Conservation (phyloP, 37 sponge, comb jelly and placozoan species). For the Cliona cf. orientalis region DNA sequence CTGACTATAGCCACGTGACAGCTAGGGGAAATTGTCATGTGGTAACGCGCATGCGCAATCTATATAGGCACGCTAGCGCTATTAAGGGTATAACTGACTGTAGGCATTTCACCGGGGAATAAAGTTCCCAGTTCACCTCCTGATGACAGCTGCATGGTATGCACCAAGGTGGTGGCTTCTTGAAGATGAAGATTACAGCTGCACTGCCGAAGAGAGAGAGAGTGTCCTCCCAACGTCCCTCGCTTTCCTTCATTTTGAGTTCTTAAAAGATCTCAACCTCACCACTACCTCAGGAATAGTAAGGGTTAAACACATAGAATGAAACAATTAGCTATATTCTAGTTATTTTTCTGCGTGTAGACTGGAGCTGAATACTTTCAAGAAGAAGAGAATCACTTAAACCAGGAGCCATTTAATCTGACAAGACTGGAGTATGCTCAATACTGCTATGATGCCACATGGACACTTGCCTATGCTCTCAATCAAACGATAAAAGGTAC, state of each 20-base stretch:
- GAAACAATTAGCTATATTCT: background rate
- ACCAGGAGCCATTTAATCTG: slow-evolving; percentile 10
- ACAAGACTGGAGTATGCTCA: slow-evolving; percentile 21
- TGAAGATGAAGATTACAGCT: background rate
- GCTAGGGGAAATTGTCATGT: too few relatives aligned
- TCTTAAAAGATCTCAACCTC: background rate
- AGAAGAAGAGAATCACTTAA: background rate
- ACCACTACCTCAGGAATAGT: slow-evolving; percentile 21
- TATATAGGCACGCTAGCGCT: background rate
- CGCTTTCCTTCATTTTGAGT: slow-evolving; percentile 39
- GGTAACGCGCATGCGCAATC: too few relatives aligned
- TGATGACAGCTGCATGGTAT: slow-evolving; percentile 55
- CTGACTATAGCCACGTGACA: too few relatives aligned
- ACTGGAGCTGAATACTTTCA: slow-evolving; percentile 32
- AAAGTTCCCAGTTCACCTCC: slow-evolving; percentile 11
- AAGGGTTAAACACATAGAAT: background rate
- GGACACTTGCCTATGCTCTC: slow-evolving; percentile 59
- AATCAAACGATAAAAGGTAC: slow-evolving; percentile 38
- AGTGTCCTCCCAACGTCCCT: slow-evolving; percentile 22
- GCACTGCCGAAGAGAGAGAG: slow-evolving; percentile 23
- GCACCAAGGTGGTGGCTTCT: slow-evolving; percentile 13
- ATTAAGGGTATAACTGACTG: background rate
- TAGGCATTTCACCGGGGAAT: slow-evolving; percentile 26
- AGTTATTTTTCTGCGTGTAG: background rate
- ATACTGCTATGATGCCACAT: slow-evolving; percentile 61